Evolutionary conservation across 1,140 invertebrate genomes (phyloP).

Genomic region (Acromyrmex charruanus): DNA sequence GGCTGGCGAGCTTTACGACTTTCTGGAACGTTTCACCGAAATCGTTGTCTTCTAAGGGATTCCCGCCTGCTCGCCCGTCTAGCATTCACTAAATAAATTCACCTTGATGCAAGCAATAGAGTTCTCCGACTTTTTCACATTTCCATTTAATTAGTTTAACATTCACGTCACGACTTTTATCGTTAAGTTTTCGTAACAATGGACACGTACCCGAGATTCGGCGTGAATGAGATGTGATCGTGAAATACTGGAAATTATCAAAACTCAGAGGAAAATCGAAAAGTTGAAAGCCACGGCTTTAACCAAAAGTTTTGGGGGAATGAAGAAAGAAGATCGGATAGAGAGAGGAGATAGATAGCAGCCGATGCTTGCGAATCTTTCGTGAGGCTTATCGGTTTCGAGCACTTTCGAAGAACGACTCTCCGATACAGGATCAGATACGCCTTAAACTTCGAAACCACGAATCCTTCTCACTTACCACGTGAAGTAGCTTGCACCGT

Average conservation of each 20-base stretch:
- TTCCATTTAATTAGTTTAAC: conserved; percentile 40
- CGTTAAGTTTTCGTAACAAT: conserved; percentile 24
- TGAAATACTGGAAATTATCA: conserved; percentile 10
- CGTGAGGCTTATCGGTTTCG: conserved; percentile 56
- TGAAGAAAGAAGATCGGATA: conserved; percentile 20
- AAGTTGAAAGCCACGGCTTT: conserved; percentile 38
- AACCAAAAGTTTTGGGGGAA: conserved; percentile 36
- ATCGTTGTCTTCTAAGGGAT: conserved; percentile 46
- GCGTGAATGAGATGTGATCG: not conserved
- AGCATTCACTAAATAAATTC: conserved; percentile 51
- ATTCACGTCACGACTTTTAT: conserved; percentile 35
- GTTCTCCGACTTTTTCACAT: not conserved
- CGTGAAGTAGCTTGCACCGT: conserved; percentile 36
- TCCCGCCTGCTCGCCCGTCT: not conserved
- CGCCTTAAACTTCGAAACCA: conserved; percentile 57
- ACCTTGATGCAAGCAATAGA: not conserved
- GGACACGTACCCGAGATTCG: conserved; percentile 26
- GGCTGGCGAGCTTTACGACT: conserved; percentile 55
- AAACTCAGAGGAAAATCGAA: conserved; percentile 28
- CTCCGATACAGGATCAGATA: conserved; percentile 52
- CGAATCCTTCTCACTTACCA: conserved; percentile 57
- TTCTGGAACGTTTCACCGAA: conserved; percentile 47
- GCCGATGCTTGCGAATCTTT: conserved; percentile 41
- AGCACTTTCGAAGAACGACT: conserved; percentile 35
- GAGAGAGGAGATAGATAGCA: not conserved